phyloP scores from a whole-genome alignment of 2,888 invertebrate species.

The Gastracanthus pulcherrimus region DNA sequence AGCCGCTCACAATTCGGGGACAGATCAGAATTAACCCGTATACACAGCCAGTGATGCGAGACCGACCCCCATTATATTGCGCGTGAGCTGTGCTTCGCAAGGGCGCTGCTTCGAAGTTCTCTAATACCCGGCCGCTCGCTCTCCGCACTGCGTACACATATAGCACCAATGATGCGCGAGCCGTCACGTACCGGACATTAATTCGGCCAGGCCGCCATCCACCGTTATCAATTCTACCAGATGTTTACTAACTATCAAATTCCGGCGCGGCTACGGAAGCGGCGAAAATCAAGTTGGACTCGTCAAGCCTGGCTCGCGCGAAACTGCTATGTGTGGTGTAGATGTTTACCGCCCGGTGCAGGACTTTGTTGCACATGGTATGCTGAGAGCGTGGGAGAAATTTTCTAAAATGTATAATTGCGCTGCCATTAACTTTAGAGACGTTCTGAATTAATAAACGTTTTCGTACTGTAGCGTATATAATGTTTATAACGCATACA shows the following conservation, averaged over 20 bases:
- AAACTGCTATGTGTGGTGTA: not conserved
- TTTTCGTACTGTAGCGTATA: too few species aligned
- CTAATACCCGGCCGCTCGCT: not conserved
- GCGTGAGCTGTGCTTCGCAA: too few species aligned
- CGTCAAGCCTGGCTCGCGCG: too few species aligned
- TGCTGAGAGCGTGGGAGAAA: not conserved
- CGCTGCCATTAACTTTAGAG: too few species aligned
- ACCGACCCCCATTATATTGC: not conserved
- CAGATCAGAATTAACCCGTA: constrained; percentile 17
- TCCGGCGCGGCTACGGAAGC: not conserved
- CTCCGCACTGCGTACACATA: not conserved
- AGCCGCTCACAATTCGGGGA: not conserved
- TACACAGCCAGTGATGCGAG: not conserved
- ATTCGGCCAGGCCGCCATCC: not conserved
- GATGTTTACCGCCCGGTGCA: not conserved
- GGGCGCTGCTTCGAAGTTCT: too few species aligned
- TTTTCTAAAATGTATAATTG: not conserved
- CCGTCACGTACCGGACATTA: not conserved
- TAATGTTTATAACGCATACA: too few species aligned
- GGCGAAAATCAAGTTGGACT: not conserved
- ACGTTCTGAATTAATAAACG: too few species aligned
- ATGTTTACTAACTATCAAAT: not conserved
- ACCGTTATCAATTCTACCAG: constrained; percentile 3
- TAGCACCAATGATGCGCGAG: not conserved
- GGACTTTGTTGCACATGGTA: not conserved